Evolutionary conservation across 1,140 invertebrate species (phyloP).

Genomic region (Trachymyrmex septentrionalis): DNA sequence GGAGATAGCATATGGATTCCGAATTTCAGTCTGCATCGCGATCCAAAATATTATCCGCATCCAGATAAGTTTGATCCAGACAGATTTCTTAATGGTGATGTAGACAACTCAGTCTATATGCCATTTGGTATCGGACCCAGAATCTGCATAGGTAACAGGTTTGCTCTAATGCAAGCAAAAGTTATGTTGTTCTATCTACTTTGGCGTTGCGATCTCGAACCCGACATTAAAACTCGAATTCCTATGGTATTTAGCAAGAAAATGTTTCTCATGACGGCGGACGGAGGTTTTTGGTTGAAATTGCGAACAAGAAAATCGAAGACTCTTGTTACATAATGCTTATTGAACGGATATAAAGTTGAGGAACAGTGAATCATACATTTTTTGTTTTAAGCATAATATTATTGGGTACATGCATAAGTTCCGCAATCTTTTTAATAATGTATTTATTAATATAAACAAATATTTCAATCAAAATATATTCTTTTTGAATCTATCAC

Average conservation of each 20-base stretch:
- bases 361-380: not conserved
- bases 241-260: constrained; percentile 59
- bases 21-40: not conserved
- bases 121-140: constrained; percentile 85
- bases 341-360: not conserved
- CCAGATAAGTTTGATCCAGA: constrained; percentile 49
- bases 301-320: not conserved
- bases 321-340: not conserved
- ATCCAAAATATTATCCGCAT: constrained; percentile 27
- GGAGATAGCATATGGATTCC: constrained; percentile 34
- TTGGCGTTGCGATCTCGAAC: constrained; percentile 70
- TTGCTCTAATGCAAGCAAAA: constrained; percentile 79
- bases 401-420: too few species aligned
- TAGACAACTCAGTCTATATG: not conserved
- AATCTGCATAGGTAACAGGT: constrained; percentile 84
- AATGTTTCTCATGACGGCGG: not conserved
- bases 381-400: not conserved
- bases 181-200: constrained; percentile 76
- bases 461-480: too few species aligned
- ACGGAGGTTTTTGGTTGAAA: constrained; percentile 67
- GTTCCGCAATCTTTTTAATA: too few species aligned
- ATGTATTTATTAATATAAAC: too few species aligned
- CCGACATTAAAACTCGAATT: constrained; percentile 70
- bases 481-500: too few species aligned
- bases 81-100: constrained; percentile 20